Evolutionary conservation across 2,888 invertebrate genomes (phyloP).

Genomic region (Drosophila monieri): DNA sequence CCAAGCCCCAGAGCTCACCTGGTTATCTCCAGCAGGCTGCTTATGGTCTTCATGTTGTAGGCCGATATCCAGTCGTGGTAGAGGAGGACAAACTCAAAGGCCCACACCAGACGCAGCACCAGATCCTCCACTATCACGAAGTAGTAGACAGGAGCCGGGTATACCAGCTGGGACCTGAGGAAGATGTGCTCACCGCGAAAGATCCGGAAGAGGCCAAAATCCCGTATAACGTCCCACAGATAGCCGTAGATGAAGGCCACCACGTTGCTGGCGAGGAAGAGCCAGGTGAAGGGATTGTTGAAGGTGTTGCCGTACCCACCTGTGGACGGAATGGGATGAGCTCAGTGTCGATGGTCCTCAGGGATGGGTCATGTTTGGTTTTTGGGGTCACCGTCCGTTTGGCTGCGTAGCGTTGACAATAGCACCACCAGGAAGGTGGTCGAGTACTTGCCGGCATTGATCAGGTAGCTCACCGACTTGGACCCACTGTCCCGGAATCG

Average conservation of each 20-base stretch:
- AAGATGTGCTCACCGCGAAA: conserved; percentile 95
- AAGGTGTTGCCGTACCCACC: conserved; percentile 86
- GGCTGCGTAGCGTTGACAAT: conserved; percentile 87
- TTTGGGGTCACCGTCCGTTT: conserved; percentile 84
- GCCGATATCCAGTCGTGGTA: conserved; percentile 89
- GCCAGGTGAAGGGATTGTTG: conserved; percentile 92
- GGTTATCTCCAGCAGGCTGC: conserved; percentile 93
- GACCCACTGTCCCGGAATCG: conserved; percentile 94
- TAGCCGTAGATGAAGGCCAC: conserved; percentile 96
- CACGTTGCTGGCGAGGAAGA: conserved; percentile 92
- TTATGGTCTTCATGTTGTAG: conserved; percentile 91
- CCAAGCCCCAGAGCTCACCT: conserved; percentile 85
- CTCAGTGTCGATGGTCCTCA: not conserved
- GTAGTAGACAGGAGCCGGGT: conserved; percentile 92
- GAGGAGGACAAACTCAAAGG: conserved; percentile 91
- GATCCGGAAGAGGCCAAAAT: conserved; percentile 97
- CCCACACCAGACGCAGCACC: conserved; percentile 95
- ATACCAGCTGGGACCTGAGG: conserved; percentile 96
- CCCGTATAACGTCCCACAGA: conserved; percentile 98
- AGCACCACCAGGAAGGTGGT: conserved; percentile 97
- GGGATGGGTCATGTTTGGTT: conserved; percentile 65
- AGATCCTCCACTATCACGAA: conserved; percentile 98
- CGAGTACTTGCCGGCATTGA: conserved; percentile 98
- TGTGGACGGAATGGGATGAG: conserved; percentile 67
- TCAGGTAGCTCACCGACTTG: conserved; percentile 95